phyloP scores from a whole-genome alignment of 2,888 invertebrate genomes.

The Spilosoma lubricipeda region DNA sequence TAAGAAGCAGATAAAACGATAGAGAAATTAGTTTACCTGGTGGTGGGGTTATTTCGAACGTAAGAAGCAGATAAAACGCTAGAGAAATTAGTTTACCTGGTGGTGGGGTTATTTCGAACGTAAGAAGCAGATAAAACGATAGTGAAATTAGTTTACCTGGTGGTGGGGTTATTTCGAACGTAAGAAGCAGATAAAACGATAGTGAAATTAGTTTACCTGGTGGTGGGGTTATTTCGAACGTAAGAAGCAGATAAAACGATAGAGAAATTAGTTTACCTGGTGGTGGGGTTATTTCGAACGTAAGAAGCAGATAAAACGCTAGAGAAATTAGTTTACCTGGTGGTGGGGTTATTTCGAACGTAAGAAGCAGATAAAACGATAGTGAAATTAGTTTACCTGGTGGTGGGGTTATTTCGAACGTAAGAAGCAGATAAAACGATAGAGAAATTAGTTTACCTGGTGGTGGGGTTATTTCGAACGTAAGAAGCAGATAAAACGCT shows the following conservation, averaged over 20 bases:
- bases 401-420: constrained; percentile 94
- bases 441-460: constrained; percentile 70
- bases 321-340: constrained; percentile 70
- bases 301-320: too few relatives aligned
- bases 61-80: too few relatives aligned
- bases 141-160: constrained; percentile 70
- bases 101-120: constrained; percentile 94
- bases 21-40: constrained; percentile 70
- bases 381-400: constrained; percentile 70
- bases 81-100: constrained; percentile 70
- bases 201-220: constrained; percentile 70
- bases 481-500: too few relatives aligned
- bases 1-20: too few relatives aligned
- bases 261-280: constrained; percentile 70
- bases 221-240: constrained; percentile 94
- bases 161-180: constrained; percentile 94
- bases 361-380: too few relatives aligned
- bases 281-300: constrained; percentile 94
- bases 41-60: constrained; percentile 94
- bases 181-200: too few relatives aligned
- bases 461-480: constrained; percentile 94
- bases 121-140: too few relatives aligned
- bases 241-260: too few relatives aligned
- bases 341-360: constrained; percentile 94
- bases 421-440: too few relatives aligned